Evolutionary conservation across 2,888 invertebrate species (phyloP).

Genomic region (Torymus auratus): DNA sequence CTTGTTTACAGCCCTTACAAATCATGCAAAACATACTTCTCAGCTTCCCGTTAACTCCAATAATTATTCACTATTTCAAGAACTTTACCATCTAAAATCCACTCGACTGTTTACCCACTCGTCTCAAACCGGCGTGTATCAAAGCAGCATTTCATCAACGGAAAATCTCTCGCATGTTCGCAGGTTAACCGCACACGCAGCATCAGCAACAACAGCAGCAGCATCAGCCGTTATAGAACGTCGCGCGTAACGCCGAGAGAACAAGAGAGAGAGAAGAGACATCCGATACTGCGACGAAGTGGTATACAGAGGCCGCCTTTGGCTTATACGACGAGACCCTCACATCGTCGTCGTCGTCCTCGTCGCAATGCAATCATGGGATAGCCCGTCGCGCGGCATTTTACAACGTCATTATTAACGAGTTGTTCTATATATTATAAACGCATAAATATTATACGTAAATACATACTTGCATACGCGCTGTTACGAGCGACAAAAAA

Average conservation of each 20-base stretch:
- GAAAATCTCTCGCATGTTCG: conserved; percentile 6
- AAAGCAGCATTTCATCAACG: neutral
- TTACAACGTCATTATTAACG: conserved; percentile 2
- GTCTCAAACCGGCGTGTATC: no score
- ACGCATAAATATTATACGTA: no score
- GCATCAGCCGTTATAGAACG: conserved; percentile 7
- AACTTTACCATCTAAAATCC: no score
- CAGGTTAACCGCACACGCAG: conserved; percentile 44
- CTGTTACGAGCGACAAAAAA: no score
- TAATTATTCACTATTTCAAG: no score
- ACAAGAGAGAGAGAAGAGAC: conserved; percentile 11
- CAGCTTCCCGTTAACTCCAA: no score
- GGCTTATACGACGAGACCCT: no score
- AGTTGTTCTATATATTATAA: neutral
- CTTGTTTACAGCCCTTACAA: no score
- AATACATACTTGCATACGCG: no score
- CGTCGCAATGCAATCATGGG: neutral
- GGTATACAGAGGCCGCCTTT: neutral
- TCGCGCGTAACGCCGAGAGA: conserved; percentile 24
- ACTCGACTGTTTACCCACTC: no score
- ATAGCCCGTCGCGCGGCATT: no score
- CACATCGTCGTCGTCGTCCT: neutral
- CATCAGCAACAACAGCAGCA: neutral
- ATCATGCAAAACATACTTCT: no score
- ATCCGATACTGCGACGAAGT: conserved; percentile 22